A percentile compares a stretch with the other conserved stretches of the same genome.
These are phyloP conservation scores for Drosophila guanche DNA, from an alignment of 1,140 invertebrate genomes.

Conservation along the genomic window DNA sequence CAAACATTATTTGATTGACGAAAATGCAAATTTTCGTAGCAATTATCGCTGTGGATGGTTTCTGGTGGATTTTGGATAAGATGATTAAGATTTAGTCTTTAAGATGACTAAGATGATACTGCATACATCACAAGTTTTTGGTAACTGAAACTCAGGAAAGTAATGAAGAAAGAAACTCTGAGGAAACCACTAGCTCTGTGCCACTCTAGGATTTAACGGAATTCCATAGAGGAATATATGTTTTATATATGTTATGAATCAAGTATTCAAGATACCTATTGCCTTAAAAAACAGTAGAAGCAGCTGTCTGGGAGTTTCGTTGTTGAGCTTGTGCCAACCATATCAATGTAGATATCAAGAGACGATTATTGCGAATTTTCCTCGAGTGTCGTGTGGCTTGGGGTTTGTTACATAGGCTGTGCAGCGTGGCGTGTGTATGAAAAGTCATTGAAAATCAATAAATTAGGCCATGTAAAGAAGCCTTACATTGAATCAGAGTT, in stretches of 20 bases:
- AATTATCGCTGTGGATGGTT: slow-evolving; percentile 28
- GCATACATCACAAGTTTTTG: no score
- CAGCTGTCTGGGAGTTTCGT: slow-evolving; percentile 20
- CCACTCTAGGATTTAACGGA: no score
- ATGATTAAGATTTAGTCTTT: no score
- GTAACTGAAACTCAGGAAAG: no score
- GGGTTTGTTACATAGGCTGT: neutral
- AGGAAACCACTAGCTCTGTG: no score
- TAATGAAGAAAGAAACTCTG: no score
- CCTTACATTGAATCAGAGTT: slow-evolving; percentile 8
- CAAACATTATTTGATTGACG: slow-evolving; percentile 55
- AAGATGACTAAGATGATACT: no score
- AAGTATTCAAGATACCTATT: slow-evolving; percentile 45
- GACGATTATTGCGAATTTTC: slow-evolving; percentile 44
- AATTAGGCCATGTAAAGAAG: slow-evolving; percentile 67
- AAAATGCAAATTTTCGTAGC: slow-evolving; percentile 54
- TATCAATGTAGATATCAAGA: slow-evolving; percentile 70
- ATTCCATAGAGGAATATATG: no score
- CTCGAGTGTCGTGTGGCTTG: no score
- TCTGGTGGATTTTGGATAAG: slow-evolving; percentile 2
- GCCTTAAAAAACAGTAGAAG: neutral
- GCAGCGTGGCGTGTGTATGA: slow-evolving; percentile 45
- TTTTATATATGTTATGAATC: neutral
- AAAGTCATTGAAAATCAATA: slow-evolving; percentile 80
- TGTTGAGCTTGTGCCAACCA: slow-evolving; percentile 31